A percentile compares a stretch with the other conserved stretches of the same genome.
These are phyloP conservation scores for Sinosuthora webbiana DNA, from an alignment of 2,113 vertebrate genomes.

Conservation along the genomic window DNA sequence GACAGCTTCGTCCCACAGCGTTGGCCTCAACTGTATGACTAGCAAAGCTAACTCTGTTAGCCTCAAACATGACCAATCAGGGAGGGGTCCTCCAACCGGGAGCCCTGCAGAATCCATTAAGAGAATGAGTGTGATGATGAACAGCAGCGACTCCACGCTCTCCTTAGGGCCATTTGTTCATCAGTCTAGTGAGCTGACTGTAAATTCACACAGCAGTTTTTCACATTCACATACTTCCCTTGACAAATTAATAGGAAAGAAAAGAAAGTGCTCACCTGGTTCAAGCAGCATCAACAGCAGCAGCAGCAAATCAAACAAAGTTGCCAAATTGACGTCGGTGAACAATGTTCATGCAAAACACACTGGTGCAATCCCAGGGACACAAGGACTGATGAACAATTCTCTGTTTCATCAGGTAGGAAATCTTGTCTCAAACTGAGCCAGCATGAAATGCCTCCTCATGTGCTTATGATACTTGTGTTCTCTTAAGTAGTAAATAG, in stretches of 20 bases:
- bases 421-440: background rate
- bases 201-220: slow-evolving; percentile 76
- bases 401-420: slow-evolving; percentile 95
- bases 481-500: background rate
- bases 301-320: slow-evolving; percentile 85
- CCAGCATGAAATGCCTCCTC: background rate
- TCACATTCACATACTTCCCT: slow-evolving; percentile 80
- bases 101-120: slow-evolving; percentile 95
- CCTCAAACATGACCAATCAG: slow-evolving; percentile 85
- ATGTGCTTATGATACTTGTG: rapidly evolving
- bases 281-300: slow-evolving; percentile 78
- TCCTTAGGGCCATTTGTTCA: slow-evolving; percentile 95
- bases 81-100: slow-evolving; percentile 83
- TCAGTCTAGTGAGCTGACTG: slow-evolving; percentile 84
- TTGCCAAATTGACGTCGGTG: slow-evolving; percentile 88
- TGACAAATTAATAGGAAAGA: slow-evolving; percentile 90
- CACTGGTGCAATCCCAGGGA: slow-evolving; percentile 85
- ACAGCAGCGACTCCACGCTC: slow-evolving; percentile 94
- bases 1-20: slow-evolving; percentile 80
- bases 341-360: slow-evolving; percentile 96
- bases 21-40: slow-evolving; percentile 87
- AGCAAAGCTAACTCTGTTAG: slow-evolving; percentile 85
- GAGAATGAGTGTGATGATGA: slow-evolving; percentile 98
- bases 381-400: slow-evolving; percentile 88
- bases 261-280: slow-evolving; percentile 89